Evolutionary conservation across 2,113 vertebrate genomes (phyloP), one percentile per base, ranked within the genome.

Genomic region (Spilogale gracilis): DNA sequence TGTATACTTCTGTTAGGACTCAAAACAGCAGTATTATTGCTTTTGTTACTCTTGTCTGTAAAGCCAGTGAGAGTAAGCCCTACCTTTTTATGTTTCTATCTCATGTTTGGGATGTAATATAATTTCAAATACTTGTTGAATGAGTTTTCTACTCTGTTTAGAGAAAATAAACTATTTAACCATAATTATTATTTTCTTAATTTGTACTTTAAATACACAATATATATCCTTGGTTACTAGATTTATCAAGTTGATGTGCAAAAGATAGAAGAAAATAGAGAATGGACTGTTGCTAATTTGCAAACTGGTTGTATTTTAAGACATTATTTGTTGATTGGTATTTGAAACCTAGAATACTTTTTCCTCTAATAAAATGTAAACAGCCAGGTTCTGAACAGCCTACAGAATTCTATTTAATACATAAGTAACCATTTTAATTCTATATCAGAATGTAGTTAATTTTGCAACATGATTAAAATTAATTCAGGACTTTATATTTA

Each of bases 401-500:
- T 54, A 87, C 14, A 87, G 25, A 73, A 73, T 92, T 92, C 45
- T 80, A 71, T n/a, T 81, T 87, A 92, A 61, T n/a, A n/a, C 87
- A 32, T 80, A 32, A 56, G n/a, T 63, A 78, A 38, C 43, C 84
- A 52, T 74, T 82, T 82, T 74, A 92, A 81, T 95, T 95, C 63
- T 81, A 1, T 60, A 32, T 81, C 63, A 9, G n/a, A 61, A 94
- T 96, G 13, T 94, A 50, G 21, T 79, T 89, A 71, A 79, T 58
- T 76, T 94, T 83, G n/a, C 74, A 74, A 54, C 30, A 76, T 30
- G 16, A 43, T 93, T 38, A 81, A 91, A 91, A 76, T 65, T 82
- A 95, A 88, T 69, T 84, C 32, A 89, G n/a, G 71, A 84, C 54
- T 94, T 96, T n/a, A 48, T 91, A 61, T 88, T 88, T 84, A 89